Base-by-base conservation (phyloP, 1,140 invertebrate genomes). In the Trichomalopsis sarcophagae region DNA sequence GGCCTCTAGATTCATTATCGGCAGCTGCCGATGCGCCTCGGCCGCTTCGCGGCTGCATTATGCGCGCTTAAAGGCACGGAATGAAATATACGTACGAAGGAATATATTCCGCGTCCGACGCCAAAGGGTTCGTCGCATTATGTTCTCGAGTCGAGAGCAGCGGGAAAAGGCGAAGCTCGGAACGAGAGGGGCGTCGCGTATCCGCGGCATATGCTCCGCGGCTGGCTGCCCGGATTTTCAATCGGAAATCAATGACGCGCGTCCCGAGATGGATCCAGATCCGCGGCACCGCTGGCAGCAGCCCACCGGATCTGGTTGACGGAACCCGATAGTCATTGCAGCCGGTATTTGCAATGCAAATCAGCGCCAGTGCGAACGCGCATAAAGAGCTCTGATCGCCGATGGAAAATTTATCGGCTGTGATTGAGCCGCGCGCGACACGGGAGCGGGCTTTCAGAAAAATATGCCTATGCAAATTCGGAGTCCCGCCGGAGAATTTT, bases 251-350 rank as follows among this genome's bases (percentile, higher is more conserved):
- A 92, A 92, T 92, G 92, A 92, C 90, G 89, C 90, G 89, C 90
- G 87, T 91, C 90, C 89, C 40, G 89, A 91, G 91, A 92, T 92
- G 91, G 92, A 93, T 92, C 91, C 92, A 92, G 91, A 93, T 93
- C 93, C 91, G 90, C 91, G 91, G 89, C 92, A 92, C 89, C 87
- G 69, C 82, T 89, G 90, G 88, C 91, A 89, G 87, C 88, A 90
- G 90, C 91, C 92, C 92, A 93, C 93, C 91, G 91, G 90, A 93
- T 93, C 90, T 93, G 91, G 92, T 93, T 92, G 92, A 93, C 93
- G 92, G 92, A 93, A 93, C 91, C 91, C 91, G 87, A 89, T 88
- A 88, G 55, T 71, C 27, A 27, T 27, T 27, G 27, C 27, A 27
- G 33, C 33, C 2, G 87, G 88, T 89, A 92, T 93, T 93, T 93